These are phyloP conservation scores for Sciurus carolinensis DNA, from an alignment of 2,797 vertebrate species.

Conservation along the genomic window DNA sequence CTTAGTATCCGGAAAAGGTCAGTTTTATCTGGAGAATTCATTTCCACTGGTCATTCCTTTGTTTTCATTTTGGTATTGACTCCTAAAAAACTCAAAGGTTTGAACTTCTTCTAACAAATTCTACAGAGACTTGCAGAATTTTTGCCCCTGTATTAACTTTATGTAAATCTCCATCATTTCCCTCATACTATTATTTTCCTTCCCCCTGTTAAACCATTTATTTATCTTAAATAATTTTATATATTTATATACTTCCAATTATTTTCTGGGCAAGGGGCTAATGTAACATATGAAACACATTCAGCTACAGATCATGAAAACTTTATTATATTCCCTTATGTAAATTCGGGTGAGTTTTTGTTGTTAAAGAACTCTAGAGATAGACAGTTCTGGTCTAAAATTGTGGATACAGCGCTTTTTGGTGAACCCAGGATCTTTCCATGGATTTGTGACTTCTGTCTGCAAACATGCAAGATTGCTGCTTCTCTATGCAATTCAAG, in stretches of 20 bases:
- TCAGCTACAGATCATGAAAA: neutral
- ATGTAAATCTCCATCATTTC: neutral
- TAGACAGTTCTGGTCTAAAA: neutral
- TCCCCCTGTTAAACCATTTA: neutral
- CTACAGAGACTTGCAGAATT: neutral
- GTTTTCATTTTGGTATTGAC: neutral
- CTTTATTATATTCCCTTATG: neutral
- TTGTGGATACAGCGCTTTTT: neutral
- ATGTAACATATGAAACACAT: neutral
- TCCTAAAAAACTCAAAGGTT: neutral
- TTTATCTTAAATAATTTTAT: neutral
- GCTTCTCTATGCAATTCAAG: neutral
- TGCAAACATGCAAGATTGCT: neutral
- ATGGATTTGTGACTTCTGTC: neutral
- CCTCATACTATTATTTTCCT: neutral
- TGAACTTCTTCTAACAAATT: neutral
- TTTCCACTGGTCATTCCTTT: neutral
- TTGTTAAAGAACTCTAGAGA: neutral
- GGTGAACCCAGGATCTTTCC: neutral
- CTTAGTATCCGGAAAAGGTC: neutral
- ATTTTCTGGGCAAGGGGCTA: neutral
- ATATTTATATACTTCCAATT: neutral
- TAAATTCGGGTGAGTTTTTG: neutral
- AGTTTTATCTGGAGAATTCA: neutral
- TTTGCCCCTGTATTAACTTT: neutral